Evolutionary conservation across 2,888 invertebrate genomes (phyloP), one percentile per base, ranked within the genome.

Genomic region (Fissipunctia ypsillon): DNA sequence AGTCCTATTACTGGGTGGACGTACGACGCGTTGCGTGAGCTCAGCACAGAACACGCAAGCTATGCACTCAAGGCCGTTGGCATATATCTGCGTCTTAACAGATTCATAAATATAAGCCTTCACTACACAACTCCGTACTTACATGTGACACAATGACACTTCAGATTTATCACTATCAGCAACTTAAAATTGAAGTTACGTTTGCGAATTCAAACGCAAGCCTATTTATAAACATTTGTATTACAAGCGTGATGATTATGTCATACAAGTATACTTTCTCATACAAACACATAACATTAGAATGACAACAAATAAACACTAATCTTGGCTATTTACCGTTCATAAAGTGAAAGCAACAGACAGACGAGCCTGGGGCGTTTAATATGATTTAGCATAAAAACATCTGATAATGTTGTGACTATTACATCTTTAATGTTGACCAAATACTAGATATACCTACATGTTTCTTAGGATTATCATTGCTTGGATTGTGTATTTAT

Each of bases 291-390:
- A 65, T 19, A 50, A 72, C 54, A 79, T 78, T 66, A 78, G 4
- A 83, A 69, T 60, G 48, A 70, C 65, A 74, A 68, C 59, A 81
- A 67, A 80, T 75, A 64, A 80, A 80, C 50, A 60, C 45, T 45
- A 73, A 73, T 76, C 45, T 77, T 60, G 31, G 61, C 67, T 64
- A 72, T 78, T 66, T 73, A 59, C 70, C 63, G 74, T 69, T 63
- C 56, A 25, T 65, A 67, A 74, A 86, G 88, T 81, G 87, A 87
- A 87, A 87, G 87, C 60, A 60, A 76, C 56, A 61, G 67, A 67
- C 76, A 66, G 52, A 50, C 63, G 22, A 16, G 76, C 75, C 84
- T 61, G 69, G 52, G 74, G 78, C 87, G 72, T 65, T 57, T 69
- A 64, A 25, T 78, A 73, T 78, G 68, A 81, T 69, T 78, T 80